These are phyloP conservation scores for Hymenopus coronatus DNA, from an alignment of 2,888 invertebrate genomes.

Conservation along the genomic window DNA sequence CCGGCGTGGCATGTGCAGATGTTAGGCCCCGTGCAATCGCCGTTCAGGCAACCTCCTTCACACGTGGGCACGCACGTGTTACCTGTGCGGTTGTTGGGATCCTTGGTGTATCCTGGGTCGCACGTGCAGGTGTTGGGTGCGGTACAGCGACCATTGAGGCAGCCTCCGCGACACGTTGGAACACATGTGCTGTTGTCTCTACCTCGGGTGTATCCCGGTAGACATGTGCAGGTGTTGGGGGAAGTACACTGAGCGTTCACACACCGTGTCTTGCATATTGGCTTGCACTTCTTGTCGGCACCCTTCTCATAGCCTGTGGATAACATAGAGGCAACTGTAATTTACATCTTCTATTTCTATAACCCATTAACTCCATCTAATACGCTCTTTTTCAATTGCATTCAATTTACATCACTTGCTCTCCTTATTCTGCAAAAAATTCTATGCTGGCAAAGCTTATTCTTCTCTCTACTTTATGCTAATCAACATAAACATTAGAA, in stretches of 20 bases:
- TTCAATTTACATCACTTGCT: too few species aligned
- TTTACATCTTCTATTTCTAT: too few species aligned
- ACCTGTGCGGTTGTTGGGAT: conserved; percentile 33
- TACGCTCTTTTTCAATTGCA: too few species aligned
- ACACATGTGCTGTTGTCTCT: conserved; percentile 20
- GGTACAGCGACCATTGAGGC: conserved; percentile 47
- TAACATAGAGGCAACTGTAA: not conserved
- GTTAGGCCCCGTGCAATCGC: conserved; percentile 53
- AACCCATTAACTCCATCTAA: too few species aligned
- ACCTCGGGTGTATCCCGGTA: conserved; percentile 33
- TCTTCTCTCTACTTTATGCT: too few species aligned
- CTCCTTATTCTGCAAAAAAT: too few species aligned
- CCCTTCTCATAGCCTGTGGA: not conserved
- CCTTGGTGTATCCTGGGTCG: conserved; percentile 40
- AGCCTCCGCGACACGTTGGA: conserved; percentile 42
- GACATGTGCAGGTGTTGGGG: conserved; percentile 36
- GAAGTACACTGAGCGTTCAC: conserved; percentile 21
- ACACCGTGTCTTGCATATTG: conserved; percentile 22
- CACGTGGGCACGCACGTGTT: conserved; percentile 28
- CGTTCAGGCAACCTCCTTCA: conserved; percentile 45
- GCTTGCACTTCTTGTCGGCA: conserved; percentile 3
- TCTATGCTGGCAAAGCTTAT: too few species aligned
- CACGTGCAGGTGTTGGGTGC: conserved; percentile 48
- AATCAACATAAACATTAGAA: too few species aligned
- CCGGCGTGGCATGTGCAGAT: conserved; percentile 55